Conservation (phyloP, 2,888 invertebrate species). For the Plagodis dolabraria region DNA sequence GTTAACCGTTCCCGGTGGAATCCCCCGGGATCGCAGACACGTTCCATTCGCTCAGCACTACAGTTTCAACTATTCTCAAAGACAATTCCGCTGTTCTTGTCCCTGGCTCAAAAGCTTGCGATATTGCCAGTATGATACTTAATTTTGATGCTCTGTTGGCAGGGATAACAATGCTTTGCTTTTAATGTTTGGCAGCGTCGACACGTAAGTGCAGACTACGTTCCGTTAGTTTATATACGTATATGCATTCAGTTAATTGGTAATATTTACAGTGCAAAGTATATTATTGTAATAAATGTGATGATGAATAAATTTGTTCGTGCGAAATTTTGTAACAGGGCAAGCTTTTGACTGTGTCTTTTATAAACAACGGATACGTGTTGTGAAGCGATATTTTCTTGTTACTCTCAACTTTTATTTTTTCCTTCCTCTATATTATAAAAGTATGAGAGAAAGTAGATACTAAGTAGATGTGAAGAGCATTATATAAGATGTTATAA, state of each 20-base stretch:
- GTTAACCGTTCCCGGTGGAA: slow-evolving; percentile 60
- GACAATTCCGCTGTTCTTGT: slow-evolving; percentile 71
- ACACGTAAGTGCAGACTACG: slow-evolving; percentile 13
- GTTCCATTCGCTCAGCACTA: slow-evolving; percentile 71
- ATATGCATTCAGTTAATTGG: background rate
- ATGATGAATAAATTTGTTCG: no score
- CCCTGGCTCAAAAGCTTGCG: slow-evolving; percentile 56
- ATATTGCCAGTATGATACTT: slow-evolving; percentile 62
- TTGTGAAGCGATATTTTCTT: no score
- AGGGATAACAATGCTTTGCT: slow-evolving; percentile 17
- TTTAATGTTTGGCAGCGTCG: slow-evolving; percentile 24
- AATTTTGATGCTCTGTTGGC: slow-evolving; percentile 47
- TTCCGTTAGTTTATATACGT: slow-evolving; percentile 3
- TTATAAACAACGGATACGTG: no score
- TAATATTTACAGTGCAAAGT: no score
- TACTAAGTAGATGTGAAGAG: no score
- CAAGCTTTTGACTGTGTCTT: no score
- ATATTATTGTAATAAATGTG: no score
- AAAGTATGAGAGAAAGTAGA: no score
- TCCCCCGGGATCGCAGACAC: slow-evolving; percentile 68
- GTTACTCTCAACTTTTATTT: no score
- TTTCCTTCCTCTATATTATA: no score
- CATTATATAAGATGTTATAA: no score
- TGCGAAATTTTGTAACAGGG: no score
- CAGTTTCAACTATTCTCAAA: slow-evolving; percentile 67